Evolutionary conservation across 2,113 vertebrate genomes (phyloP).

Genomic region (Setophaga petechia): DNA sequence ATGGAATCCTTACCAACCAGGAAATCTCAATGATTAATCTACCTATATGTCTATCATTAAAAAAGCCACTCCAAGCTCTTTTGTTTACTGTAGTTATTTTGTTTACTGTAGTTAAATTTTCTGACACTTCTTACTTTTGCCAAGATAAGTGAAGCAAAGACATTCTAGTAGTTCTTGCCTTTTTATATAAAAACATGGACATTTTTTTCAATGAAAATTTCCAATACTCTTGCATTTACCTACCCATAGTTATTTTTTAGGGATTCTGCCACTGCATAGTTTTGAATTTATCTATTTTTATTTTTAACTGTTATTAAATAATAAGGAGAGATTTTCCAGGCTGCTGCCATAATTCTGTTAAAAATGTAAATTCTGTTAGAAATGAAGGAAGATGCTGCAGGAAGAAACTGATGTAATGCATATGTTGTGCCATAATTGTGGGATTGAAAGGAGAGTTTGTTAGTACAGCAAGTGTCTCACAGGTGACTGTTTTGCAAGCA

Average conservation of each 20-base stretch:
- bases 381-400: not conserved
- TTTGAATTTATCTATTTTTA: not conserved
- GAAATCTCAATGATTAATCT: not conserved
- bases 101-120: not conserved
- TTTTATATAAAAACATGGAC: not conserved
- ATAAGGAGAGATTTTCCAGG: not conserved
- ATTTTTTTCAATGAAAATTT: not conserved
- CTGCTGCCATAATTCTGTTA: not conserved
- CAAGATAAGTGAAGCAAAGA: not conserved
- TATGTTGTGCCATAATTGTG: not conserved
- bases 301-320: not conserved
- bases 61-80: not conserved
- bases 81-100: not conserved
- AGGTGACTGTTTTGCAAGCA: conserved; percentile 8
- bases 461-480: not conserved
- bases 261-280: not conserved
- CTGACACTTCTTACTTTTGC: not conserved
- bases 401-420: not conserved
- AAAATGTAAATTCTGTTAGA: not conserved
- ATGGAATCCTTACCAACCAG: not conserved
- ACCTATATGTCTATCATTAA: fast-evolving
- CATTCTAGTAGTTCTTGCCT: not conserved
- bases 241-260: not conserved
- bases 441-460: not conserved
- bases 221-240: not conserved